Evolutionary conservation across 2,888 invertebrate species (phyloP).

Genomic region (Tachina fera): DNA sequence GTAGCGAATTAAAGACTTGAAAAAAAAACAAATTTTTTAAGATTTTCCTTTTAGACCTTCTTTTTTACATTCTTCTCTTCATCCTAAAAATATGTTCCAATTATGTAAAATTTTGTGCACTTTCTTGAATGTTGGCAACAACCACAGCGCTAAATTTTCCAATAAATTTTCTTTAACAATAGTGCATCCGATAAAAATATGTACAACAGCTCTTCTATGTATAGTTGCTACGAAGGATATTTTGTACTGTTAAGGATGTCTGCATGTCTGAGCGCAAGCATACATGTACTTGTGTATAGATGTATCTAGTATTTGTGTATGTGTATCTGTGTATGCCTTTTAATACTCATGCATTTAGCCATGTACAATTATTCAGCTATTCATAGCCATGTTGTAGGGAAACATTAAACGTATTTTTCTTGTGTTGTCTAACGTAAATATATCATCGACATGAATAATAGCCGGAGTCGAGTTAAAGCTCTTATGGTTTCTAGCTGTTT

Average conservation of each 20-base stretch:
- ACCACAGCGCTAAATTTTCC: constrained; percentile 14
- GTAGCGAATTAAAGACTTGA: not conserved
- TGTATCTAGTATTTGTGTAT: not conserved
- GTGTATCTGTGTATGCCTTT: not conserved
- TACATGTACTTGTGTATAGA: constrained; percentile 1
- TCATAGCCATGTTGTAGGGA: constrained; percentile 49
- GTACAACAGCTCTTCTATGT: constrained; percentile 23
- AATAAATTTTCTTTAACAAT: constrained; percentile 46
- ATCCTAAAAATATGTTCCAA: constrained; percentile 23
- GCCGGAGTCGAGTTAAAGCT: constrained; percentile 62
- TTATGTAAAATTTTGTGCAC: constrained; percentile 27
- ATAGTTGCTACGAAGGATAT: constrained; percentile 33
- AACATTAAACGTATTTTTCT: constrained; percentile 64
- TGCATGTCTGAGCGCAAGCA: constrained; percentile 2
- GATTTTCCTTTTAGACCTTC: not conserved
- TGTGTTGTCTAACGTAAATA: constrained; percentile 64
- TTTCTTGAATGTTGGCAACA: constrained; percentile 45
- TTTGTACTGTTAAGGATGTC: constrained; percentile 53
- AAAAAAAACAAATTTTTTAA: not conserved
- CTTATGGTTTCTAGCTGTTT: constrained; percentile 58
- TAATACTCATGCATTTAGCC: constrained; percentile 5
- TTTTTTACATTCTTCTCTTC: not conserved
- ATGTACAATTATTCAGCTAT: constrained; percentile 40
- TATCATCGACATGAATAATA: constrained; percentile 71
- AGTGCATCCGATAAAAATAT: constrained; percentile 47